phyloP scores from a whole-genome alignment of 1,140 invertebrate genomes.

The Leptinotarsa defecta region DNA sequence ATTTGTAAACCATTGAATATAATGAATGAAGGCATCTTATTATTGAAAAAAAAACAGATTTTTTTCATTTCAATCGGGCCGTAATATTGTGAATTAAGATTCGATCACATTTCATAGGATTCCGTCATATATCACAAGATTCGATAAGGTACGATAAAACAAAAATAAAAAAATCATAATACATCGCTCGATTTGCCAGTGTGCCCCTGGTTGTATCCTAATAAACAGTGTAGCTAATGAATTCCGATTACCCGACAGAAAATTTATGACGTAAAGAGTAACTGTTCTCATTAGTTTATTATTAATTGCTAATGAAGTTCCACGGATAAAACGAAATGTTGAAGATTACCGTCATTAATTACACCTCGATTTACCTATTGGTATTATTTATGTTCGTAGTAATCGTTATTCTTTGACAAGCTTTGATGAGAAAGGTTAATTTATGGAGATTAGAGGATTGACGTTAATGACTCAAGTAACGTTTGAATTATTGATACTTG shows the following conservation, averaged over 20 bases:
- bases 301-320: constrained; percentile 6
- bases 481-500: neutral
- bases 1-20: too few species aligned
- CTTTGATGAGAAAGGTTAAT: neutral
- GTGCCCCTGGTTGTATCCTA: neutral
- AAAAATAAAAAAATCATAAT: too few species aligned
- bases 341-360: constrained; percentile 2
- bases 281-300: constrained; percentile 1
- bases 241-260: neutral
- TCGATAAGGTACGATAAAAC: too few species aligned
- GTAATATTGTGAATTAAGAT: too few species aligned
- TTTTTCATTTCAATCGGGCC: too few species aligned
- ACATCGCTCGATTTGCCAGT: neutral
- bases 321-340: constrained; percentile 1
- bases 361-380: constrained; percentile 8
- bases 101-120: too few species aligned
- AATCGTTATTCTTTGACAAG: neutral
- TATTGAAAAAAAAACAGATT: too few species aligned
- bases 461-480: neutral
- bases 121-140: too few species aligned
- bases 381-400: neutral
- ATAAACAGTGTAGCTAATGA: neutral
- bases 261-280: neutral
- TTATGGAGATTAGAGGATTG: neutral
- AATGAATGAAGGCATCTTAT: too few species aligned